A percentile compares a stretch with the other conserved stretches of the same genome.
Conservation (phyloP, 2,888 invertebrate species). For the Athetis lepigone region DNA sequence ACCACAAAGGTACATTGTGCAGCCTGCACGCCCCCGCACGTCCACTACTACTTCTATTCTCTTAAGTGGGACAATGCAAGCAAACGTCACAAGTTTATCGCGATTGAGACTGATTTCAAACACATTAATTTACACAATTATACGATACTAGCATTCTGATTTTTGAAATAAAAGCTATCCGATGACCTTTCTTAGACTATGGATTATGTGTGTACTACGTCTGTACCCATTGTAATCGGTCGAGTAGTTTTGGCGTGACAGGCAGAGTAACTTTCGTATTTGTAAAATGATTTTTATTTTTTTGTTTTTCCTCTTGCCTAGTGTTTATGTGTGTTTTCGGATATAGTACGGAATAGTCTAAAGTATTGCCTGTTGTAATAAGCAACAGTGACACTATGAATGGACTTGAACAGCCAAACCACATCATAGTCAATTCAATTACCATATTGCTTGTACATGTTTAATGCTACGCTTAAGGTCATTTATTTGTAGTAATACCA, state of each 20-base stretch:
- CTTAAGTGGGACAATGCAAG: constrained; percentile 42
- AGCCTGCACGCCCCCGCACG: constrained; percentile 43
- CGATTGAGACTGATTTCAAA: constrained; percentile 17
- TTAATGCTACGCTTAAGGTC: too few relatives aligned
- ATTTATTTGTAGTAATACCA: neutral
- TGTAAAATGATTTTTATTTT: neutral
- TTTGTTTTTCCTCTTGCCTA: too few relatives aligned
- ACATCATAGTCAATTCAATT: neutral
- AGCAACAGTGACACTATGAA: neutral
- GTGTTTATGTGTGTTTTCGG: neutral
- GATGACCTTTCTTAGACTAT: too few relatives aligned
- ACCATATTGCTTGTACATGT: too few relatives aligned
- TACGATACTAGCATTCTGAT: too few relatives aligned
- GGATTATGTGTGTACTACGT: too few relatives aligned
- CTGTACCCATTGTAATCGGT: too few relatives aligned
- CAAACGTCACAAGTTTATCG: constrained; percentile 34
- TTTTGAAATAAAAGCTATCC: too few relatives aligned
- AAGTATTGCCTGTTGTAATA: neutral
- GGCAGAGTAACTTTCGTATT: too few relatives aligned
- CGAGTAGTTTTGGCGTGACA: too few relatives aligned
- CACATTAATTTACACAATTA: too few relatives aligned
- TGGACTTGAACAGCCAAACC: neutral
- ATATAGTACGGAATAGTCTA: neutral
- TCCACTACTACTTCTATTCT: constrained; percentile 47
- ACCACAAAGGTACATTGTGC: constrained; percentile 58